Base-by-base conservation (phyloP, 2,113 vertebrate genomes). In the Paramisgurnus dabryanus region DNA sequence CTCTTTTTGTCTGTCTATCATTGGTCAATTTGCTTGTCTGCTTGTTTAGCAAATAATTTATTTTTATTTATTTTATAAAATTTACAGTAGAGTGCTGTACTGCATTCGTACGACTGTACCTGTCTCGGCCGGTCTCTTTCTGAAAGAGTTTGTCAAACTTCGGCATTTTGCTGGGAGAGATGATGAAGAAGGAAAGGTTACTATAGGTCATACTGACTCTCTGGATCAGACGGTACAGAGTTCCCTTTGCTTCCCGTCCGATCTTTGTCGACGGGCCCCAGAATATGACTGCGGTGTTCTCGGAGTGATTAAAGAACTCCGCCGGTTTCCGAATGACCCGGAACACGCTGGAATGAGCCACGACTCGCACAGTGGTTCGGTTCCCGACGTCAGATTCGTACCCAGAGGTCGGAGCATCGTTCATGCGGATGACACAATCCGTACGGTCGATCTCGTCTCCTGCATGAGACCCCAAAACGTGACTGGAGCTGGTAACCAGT, bases 361-460 rank as follows among this genome's bases (percentile, higher is more conserved):
- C 95, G 10, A 99, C 94, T 0, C 97, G 94, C 86, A 98, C 91
- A 7, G 92, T 95, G 70, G 96, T 99, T 82, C 94, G 95, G 82
- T 94, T 95, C 61, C 97, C 98, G 4, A 98, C 94, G 0, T 99
- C 98, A 0, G 78, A 83, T 0, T 92, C 93, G 2, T 93, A 98
- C 50, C 95, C 94, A 0, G 92, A 87, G 13, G 96, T 98, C 55
- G 98, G 98, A 0, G 98, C 97, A 0, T 98, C 97, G 0, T 99
- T 99, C 98, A 99, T 99, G 69, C 98, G 97, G 80, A 99, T 96
- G 11, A 95, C 94, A 34, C 98, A 99, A 86, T 99, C 95, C 0
- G 94, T 87, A 0, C 64, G 87, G 41, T 99, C 94, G 0, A 99
- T 97, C 87, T 92, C 91, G 0, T 90, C 47, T 4, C 98, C 98